Evolutionary conservation across 2,113 vertebrate species (phyloP).

Genomic region (Lethenteron reissneri): DNA sequence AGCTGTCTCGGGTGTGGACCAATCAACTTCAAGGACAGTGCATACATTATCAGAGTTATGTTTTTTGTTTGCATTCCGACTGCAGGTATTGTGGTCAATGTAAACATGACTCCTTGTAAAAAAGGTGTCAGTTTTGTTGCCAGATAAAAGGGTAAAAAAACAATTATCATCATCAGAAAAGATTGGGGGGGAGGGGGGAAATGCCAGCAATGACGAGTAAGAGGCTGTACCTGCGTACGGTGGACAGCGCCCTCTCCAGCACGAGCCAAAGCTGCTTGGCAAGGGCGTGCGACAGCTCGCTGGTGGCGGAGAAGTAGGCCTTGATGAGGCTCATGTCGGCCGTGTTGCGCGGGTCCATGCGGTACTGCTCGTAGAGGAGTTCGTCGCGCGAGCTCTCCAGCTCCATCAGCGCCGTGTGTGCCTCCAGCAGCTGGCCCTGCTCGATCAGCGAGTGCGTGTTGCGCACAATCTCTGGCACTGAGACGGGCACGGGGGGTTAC

Average conservation of each 20-base stretch:
- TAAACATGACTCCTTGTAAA: too few relatives aligned
- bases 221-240: conserved; percentile 27
- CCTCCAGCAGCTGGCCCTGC: conserved; percentile 53
- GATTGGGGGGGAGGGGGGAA: too few relatives aligned
- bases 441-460: conserved; percentile 70
- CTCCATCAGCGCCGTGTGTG: conserved; percentile 79
- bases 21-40: too few relatives aligned
- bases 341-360: conserved; percentile 71
- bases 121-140: too few relatives aligned
- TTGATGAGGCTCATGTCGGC: conserved; percentile 79
- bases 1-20: too few relatives aligned
- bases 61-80: too few relatives aligned
- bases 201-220: too few relatives aligned
- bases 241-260: conserved; percentile 58
- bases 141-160: too few relatives aligned
- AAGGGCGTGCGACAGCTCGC: conserved; percentile 61
- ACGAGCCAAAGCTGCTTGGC: conserved; percentile 95
- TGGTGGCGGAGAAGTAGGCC: conserved; percentile 61
- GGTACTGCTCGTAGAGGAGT: conserved; percentile 88
- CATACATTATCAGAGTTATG: too few relatives aligned
- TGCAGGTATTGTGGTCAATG: too few relatives aligned
- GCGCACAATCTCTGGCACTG: conserved; percentile 78
- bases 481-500: background rate
- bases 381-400: conserved; percentile 76
- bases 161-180: too few relatives aligned